Evolutionary conservation across 1,140 invertebrate species (phyloP), one percentile per base, ranked within the genome.

Genomic region (Drosophila prosaltans): DNA sequence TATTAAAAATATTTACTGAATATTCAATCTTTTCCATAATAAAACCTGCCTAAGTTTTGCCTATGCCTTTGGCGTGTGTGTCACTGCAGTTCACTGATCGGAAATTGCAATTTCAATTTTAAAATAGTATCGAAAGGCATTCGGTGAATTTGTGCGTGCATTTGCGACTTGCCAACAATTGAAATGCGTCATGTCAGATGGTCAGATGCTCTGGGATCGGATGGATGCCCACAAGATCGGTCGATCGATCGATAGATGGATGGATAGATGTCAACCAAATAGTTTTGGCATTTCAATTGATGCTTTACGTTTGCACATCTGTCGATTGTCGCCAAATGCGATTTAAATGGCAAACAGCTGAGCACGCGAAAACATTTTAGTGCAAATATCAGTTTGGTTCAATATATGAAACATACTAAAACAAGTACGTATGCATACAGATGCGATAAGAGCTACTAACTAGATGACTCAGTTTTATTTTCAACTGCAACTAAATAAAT

Each of bases 281-380:
- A 83, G 73, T 78, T 84, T 64, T 84, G 77, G 77, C 81, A 80
- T 84, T 84, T 80, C 74, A 74, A 72, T 78, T 78, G 78, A 41
- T 24, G 16, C 72, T 45, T 73, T 51, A 26, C 45, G 59, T 60
- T 68, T 62, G 81, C 81, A 84, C 81, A 84, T 84, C 81, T 84
- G 81, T 62, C 81, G 74, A 61, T 73, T 62, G 61, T 73, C 65
- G 24, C 36, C 54, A 66, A 64, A 73, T 65, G 72, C 72, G 58
- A 74, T 74, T 68, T 69, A 83, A 83, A 79, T 83, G 80, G 72
- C 75, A 82, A 57, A 55, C 80, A 81, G 80, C 81, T 79, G 58
- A 68, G 58, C 66, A 48, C 74, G 57, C 70, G 65, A 81, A 62
- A 68, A 60, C 69, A 65, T 57, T 73, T 66, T 68, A 72, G 51